phyloP scores from a whole-genome alignment of 64 coral and sea anemone genomes.

The Montipora efflorescens region DNA sequence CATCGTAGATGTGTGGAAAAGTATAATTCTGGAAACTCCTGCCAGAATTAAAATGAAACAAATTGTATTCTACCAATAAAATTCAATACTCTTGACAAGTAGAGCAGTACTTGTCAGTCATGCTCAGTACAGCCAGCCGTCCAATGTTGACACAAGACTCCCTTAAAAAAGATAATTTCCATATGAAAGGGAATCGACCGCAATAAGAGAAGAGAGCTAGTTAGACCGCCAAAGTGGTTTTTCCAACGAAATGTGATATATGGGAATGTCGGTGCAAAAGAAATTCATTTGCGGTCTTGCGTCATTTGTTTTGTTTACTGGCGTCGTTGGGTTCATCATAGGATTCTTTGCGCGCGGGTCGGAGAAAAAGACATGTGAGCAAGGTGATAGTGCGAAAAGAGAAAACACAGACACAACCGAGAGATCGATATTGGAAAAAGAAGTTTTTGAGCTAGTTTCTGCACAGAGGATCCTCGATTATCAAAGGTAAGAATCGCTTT shows the following conservation, averaged over 20 bases:
- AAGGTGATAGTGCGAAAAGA: not conserved
- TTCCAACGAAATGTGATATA: not conserved
- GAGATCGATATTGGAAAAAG: not conserved
- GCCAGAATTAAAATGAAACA: not conserved
- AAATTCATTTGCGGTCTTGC: constrained; percentile 28
- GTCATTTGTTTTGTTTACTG: constrained; percentile 18
- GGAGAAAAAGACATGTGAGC: not conserved
- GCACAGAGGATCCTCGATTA: constrained; percentile 2
- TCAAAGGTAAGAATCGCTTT: constrained; percentile 28
- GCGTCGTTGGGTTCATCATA: constrained; percentile 6
- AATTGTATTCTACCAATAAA: constrained; percentile 11
- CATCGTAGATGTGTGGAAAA: not conserved
- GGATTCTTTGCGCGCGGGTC: not conserved
- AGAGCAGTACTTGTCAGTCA: constrained; percentile 1
- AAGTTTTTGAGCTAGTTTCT: not conserved
- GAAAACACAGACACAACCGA: not conserved
- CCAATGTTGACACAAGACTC: constrained; percentile 4
- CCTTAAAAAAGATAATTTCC: constrained; percentile 30
- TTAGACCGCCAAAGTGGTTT: not conserved
- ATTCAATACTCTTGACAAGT: constrained; percentile 14
- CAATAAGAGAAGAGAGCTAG: constrained; percentile 15
- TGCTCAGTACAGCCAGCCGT: not conserved
- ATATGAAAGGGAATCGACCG: constrained; percentile 2
- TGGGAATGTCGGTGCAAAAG: constrained; percentile 57
- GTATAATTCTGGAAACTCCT: not conserved